Percentiles rank a stretch among this genome's conserved stretches.
Conservation (phyloP, 2,113 vertebrate species). For the Hyperopisus bebe region DNA sequence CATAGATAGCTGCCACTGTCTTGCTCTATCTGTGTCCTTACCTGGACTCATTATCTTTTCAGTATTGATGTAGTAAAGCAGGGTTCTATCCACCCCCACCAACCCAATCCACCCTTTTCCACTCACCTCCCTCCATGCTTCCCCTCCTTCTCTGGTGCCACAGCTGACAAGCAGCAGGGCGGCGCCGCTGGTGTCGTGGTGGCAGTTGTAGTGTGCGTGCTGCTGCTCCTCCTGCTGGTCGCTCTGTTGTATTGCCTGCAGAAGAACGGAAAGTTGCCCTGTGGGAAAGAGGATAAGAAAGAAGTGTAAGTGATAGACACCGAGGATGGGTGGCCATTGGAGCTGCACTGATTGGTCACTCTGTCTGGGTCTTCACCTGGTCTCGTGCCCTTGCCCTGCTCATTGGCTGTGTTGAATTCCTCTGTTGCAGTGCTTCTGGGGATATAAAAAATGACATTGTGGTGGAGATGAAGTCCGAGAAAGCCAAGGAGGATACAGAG, state of each 20-base stretch:
- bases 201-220: constrained; percentile 79
- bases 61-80: neutral
- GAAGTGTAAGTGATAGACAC: constrained; percentile 68
- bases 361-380: neutral
- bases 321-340: too few relatives aligned
- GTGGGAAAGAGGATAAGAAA: constrained; percentile 64
- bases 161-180: constrained; percentile 65
- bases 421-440: constrained; percentile 40
- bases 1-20: constrained; percentile 27
- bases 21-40: constrained; percentile 34
- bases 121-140: neutral
- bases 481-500: constrained; percentile 61
- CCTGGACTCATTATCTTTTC: neutral
- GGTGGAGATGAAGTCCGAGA: constrained; percentile 70
- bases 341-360: neutral
- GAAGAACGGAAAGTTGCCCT: constrained; percentile 70
- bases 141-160: constrained; percentile 16
- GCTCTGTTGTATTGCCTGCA: constrained; percentile 73
- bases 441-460: constrained; percentile 59
- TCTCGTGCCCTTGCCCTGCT: neutral
- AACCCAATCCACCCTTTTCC: neutral
- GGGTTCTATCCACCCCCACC: constrained; percentile 18
- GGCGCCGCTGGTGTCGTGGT: constrained; percentile 73
- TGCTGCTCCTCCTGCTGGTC: constrained; percentile 75
- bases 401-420: neutral